Evolutionary conservation across 2,113 vertebrate genomes (phyloP).

Genomic region (Callithrix jacchus): DNA sequence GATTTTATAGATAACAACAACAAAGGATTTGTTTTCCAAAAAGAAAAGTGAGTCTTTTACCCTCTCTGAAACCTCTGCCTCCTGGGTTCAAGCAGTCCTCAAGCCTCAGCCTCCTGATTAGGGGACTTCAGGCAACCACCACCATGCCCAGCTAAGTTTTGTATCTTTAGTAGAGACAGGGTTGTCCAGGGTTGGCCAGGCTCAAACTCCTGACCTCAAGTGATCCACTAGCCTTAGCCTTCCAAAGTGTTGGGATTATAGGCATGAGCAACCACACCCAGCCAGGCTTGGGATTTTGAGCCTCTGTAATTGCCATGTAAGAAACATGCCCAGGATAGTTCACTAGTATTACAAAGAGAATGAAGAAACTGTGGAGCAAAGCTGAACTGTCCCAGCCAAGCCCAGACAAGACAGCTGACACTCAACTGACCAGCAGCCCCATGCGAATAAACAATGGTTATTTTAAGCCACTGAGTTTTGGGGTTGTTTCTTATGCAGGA

Average conservation of each 20-base stretch:
- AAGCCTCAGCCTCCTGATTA: too few species aligned
- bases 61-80: background rate
- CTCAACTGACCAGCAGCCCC: background rate
- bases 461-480: background rate
- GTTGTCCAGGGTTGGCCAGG: too few species aligned
- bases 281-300: background rate
- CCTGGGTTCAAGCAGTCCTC: too few species aligned
- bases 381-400: background rate
- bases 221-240: too few species aligned
- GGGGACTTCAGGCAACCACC: too few species aligned
- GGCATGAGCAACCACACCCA: too few species aligned
- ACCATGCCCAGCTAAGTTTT: too few species aligned
- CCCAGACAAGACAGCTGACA: background rate
- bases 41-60: background rate
- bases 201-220: too few species aligned
- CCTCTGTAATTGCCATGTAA: background rate
- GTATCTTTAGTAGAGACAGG: too few species aligned
- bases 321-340: background rate
- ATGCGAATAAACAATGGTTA: background rate
- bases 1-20: background rate
- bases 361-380: background rate
- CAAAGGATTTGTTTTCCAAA: background rate
- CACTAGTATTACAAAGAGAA: background rate
- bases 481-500: background rate
- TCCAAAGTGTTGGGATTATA: too few species aligned